Evolutionary conservation across 1,140 invertebrate species (phyloP).

Genomic region (Drosophila cardini): DNA sequence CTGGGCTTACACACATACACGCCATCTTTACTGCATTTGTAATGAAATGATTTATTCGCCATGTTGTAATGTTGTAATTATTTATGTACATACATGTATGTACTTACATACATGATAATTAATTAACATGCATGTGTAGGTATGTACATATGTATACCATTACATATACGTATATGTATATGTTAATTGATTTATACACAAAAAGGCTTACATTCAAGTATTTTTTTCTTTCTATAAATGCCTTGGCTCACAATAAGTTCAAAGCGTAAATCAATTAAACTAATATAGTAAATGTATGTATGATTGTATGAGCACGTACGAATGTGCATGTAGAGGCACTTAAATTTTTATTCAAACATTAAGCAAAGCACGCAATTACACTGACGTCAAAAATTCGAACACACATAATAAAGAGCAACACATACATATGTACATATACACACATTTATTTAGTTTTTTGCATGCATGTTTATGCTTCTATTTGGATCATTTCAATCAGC

Average conservation of each 20-base stretch:
- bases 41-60: background rate
- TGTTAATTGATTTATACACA: conserved; percentile 1
- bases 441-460: background rate
- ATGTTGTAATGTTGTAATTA: background rate
- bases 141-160: background rate
- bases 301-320: conserved; percentile 1
- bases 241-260: background rate
- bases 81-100: background rate
- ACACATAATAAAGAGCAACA: background rate
- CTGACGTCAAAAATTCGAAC: conserved; percentile 6
- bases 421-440: background rate
- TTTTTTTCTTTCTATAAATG: background rate
- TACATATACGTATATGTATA: background rate
- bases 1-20: background rate
- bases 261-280: conserved; percentile 25
- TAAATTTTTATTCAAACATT: conserved; percentile 15
- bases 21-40: background rate
- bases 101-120: background rate
- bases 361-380: conserved; percentile 8
- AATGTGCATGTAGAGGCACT: conserved; percentile 1
- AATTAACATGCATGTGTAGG: background rate
- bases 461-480: conserved; percentile 4
- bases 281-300: conserved; percentile 10
- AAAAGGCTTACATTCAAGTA: background rate
- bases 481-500: conserved; percentile 27